Conservation (phyloP, 2,797 vertebrate species). For the Holocentrus rufus region DNA sequence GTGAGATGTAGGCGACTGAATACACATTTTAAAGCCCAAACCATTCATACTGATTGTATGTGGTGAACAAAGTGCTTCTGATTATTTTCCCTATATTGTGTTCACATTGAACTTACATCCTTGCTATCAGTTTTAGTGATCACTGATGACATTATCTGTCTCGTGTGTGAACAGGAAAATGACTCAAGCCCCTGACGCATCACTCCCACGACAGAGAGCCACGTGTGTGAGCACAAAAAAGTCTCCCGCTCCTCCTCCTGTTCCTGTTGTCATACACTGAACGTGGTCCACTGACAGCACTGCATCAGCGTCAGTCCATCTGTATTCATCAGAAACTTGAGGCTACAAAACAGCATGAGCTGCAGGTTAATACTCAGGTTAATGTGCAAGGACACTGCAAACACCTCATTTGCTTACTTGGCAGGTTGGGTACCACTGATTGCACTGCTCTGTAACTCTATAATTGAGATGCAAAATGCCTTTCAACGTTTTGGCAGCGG, state of each 20-base stretch:
- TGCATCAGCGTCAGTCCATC: not conserved
- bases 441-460: not conserved
- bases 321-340: not conserved
- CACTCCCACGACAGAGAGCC: not conserved
- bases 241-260: slow-evolving; percentile 7
- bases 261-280: slow-evolving; percentile 29
- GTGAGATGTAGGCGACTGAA: slow-evolving; percentile 20
- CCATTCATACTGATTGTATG: not conserved
- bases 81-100: not conserved
- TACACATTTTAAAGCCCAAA: not conserved
- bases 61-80: not conserved
- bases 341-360: not conserved
- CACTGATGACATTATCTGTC: not conserved
- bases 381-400: slow-evolving; percentile 22
- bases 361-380: not conserved
- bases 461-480: slow-evolving; percentile 4
- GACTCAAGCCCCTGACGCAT: not conserved
- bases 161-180: slow-evolving; percentile 21
- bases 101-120: not conserved
- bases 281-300: not conserved
- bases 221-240: slow-evolving; percentile 10
- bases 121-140: not conserved
- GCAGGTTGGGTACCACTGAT: not conserved
- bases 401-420: not conserved
- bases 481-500: not conserved